These are phyloP conservation scores for Calidris pygmaea DNA, from an alignment of 2,113 vertebrate species.

Conservation along the genomic window DNA sequence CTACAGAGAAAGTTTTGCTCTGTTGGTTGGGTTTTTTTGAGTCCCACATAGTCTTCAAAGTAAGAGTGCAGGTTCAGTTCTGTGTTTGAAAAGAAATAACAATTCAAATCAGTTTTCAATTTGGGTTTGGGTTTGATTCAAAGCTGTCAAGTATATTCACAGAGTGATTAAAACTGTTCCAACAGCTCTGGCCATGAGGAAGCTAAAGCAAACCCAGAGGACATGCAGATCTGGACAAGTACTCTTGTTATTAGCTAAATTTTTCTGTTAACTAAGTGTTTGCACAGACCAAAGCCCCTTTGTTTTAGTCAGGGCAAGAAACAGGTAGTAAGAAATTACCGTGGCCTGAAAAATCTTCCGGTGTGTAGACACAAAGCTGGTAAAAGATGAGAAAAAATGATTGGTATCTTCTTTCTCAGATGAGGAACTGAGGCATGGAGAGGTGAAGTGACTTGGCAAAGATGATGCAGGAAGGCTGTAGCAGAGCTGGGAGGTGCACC, in stretches of 20 bases:
- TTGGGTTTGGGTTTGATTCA: constrained; percentile 60
- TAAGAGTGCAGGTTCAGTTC: constrained; percentile 19
- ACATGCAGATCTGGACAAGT: constrained; percentile 64
- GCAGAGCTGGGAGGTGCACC: not conserved
- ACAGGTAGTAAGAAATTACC: constrained; percentile 22
- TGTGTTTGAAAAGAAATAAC: constrained; percentile 48
- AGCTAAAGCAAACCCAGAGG: constrained; percentile 57
- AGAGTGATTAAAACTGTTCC: constrained; percentile 54
- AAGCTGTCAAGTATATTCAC: constrained; percentile 42
- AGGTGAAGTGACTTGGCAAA: constrained; percentile 1
- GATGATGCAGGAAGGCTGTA: not conserved
- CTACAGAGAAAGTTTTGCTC: constrained; percentile 31
- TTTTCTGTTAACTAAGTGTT: constrained; percentile 42
- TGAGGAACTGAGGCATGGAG: not conserved
- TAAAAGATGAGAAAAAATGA: not conserved
- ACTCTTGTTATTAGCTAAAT: constrained; percentile 18
- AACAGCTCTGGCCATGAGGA: constrained; percentile 55
- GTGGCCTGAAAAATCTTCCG: not conserved
- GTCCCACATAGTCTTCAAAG: constrained; percentile 24
- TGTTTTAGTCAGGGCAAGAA: constrained; percentile 22
- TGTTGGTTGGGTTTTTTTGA: not conserved
- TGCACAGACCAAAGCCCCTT: constrained; percentile 7
- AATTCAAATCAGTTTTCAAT: constrained; percentile 62
- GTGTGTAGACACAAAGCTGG: not conserved
- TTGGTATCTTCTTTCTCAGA: not conserved